Evolutionary conservation across 2,888 invertebrate genomes (phyloP), one percentile per base, ranked within the genome.

Genomic region (Drosophila aldrichi): DNA sequence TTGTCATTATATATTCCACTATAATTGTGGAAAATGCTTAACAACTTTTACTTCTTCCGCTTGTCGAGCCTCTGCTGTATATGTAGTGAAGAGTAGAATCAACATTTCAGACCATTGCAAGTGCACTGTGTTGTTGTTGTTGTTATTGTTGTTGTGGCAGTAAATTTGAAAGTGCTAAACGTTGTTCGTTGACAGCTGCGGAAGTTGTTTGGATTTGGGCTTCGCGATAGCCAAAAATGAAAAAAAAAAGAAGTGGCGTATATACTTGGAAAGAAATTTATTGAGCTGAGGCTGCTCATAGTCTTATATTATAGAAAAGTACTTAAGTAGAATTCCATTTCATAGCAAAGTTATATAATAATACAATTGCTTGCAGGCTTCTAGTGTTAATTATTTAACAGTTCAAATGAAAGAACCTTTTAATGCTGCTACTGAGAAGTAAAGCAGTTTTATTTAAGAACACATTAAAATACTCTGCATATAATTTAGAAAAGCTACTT

Each of bases 31-130:
- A 66, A 62, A 70, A 70, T 61, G 70, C 48, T 63, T 55, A 71
- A 77, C 75, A 81, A 81, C 85, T 84, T 84, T 84, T 79, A 84
- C 88, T 76, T 81, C 82, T 76, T 84, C 83, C 83, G 84, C 67
- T 60, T 69, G 69, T 18, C 34, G 25, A 20, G 51, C 56, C 46
- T 61, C 62, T 62, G 62, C 36, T 25, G 20, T 43, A 44, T 46
- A 43, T 22, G 4, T 20, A 51, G 32, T 14, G 29, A 48, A 49
- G 22, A 20, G 48, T 14, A 73, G 78, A 73, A 77, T 63, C 49
- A 59, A 65, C 58, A 73, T 16, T 62, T 8, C 18, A 65, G 54
- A 25, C 49, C 43, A 46, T 48, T 52, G 54, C 49, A 61, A 48
- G 57, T 59, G 60, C 46, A 69, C 12, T 16, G 38, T 49, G 61